phyloP scores from a whole-genome alignment of 2,797 vertebrate species.

The Peromyscus aztecus region DNA sequence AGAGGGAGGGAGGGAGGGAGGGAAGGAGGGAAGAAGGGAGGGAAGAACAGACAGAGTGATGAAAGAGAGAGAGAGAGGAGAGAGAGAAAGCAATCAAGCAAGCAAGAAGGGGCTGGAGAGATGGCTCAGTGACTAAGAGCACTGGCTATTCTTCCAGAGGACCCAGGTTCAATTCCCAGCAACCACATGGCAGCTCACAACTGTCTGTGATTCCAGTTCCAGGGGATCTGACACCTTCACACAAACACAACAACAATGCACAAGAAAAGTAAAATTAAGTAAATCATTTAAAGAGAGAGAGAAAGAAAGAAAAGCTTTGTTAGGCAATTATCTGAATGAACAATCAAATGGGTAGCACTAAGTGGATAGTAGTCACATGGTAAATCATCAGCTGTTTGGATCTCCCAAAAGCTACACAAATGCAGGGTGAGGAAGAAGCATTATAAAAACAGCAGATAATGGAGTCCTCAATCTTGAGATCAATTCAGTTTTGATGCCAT shows the following conservation, averaged over 20 bases:
- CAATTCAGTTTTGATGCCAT: conserved; percentile 31
- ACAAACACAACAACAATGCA: not conserved
- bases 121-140: too few species aligned
- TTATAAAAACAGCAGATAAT: conserved; percentile 19
- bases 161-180: not conserved
- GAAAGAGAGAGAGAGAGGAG: not conserved
- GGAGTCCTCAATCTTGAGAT: conserved; percentile 61
- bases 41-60: not conserved
- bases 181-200: not conserved
- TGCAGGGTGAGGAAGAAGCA: not conserved
- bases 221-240: not conserved
- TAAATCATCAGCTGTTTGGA: conserved; percentile 39
- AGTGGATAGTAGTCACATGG: not conserved
- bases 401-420: conserved; percentile 46
- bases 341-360: not conserved
- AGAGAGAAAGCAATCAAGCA: not conserved
- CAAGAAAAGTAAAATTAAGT: not conserved
- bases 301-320: not conserved
- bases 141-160: not conserved
- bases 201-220: not conserved
- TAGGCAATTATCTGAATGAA: conserved; percentile 46
- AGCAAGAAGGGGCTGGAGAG: not conserved
- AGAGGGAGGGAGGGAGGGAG: accelerated
- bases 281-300: not conserved
- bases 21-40: not conserved